Base-by-base conservation (phyloP, 2,888 invertebrate species). In the Elysia crispata region DNA sequence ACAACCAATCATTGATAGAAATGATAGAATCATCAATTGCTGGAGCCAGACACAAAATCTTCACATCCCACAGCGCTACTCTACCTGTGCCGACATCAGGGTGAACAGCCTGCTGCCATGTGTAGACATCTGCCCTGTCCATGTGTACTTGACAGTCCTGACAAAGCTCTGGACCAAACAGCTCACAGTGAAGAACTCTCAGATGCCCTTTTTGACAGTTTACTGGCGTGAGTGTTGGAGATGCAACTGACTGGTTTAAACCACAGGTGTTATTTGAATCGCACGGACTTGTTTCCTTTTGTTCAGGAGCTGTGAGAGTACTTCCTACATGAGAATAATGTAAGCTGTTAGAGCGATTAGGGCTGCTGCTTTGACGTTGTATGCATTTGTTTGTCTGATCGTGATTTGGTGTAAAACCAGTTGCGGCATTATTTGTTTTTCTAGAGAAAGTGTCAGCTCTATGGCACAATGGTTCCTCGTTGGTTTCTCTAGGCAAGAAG, bases 121-220 rank as follows among this genome's bases (percentile, higher is more conserved):
- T 20, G 20, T n/a, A 13, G 20, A 69, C 18, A 33, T 69, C 69
- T 20, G 31, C 69, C 25, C 18, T 25, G 5, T 69, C 69, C n/a
- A 31, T 30, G 31, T 33, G 33, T 13, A 33, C 20, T 20, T 69
- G 69, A 33, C 69, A 69, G 69, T 69, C 69, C 13, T 41, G 33
- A 20, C 69, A 69, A 1, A 69, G 69, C 3, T 69, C 69, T 33
- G 69, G 69, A 13, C 69, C 69, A 33, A 69, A 69, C 41, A 69
- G n/a, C 33, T 69, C 69, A 33, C 69, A 69, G 33, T 69, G 69
- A 41, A 69, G 28, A n/a, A 33, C 69, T 20, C 69, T 25, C 33
- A 41, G 41, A 11, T 11, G 41, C 11, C 41, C 41, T 11, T 41
- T 3, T 41, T 41, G 41, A 11, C 11, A 6, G 41, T 41, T 11